A percentile compares a stretch with the other conserved stretches of the same genome.
Conservation (phyloP, 2,113 vertebrate species). For the Onychostoma macrolepis region DNA sequence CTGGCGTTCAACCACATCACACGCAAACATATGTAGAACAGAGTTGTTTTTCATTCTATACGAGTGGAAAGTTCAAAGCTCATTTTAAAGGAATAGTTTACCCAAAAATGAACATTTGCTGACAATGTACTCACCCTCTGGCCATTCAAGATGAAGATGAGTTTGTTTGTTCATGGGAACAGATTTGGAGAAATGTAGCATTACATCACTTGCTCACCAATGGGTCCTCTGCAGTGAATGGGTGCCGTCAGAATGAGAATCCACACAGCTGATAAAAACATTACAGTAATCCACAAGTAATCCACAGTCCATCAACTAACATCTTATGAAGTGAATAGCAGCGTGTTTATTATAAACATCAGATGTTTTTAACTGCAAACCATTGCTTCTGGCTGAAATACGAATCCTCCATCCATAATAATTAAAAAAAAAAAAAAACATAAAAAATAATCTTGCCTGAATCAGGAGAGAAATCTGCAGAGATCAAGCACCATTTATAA, state of each 20-base stretch:
- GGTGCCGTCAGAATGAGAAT: neutral
- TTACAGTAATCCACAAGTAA: too few relatives aligned
- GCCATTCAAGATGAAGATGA: neutral
- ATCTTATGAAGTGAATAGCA: too few relatives aligned
- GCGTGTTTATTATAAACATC: too few relatives aligned
- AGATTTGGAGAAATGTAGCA: neutral
- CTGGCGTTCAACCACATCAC: neutral
- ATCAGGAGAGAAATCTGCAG: too few relatives aligned
- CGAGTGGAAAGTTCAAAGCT: neutral
- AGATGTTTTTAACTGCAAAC: too few relatives aligned
- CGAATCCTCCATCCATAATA: too few relatives aligned
- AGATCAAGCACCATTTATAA: too few relatives aligned
- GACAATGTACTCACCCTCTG: neutral
- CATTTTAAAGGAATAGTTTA: neutral
- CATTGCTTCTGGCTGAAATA: too few relatives aligned
- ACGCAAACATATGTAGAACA: slow-evolving; percentile 26
- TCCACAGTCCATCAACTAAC: too few relatives aligned
- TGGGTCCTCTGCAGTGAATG: neutral
- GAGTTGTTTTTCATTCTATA: slow-evolving; percentile 2
- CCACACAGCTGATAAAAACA: too few relatives aligned
- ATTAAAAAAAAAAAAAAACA: too few relatives aligned
- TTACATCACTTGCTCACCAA: neutral
- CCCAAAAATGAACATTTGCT: neutral
- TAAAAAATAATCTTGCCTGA: too few relatives aligned
- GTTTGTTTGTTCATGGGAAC: neutral